Conservation (phyloP, 1,140 invertebrate species). For the Drosophila setifemur region DNA sequence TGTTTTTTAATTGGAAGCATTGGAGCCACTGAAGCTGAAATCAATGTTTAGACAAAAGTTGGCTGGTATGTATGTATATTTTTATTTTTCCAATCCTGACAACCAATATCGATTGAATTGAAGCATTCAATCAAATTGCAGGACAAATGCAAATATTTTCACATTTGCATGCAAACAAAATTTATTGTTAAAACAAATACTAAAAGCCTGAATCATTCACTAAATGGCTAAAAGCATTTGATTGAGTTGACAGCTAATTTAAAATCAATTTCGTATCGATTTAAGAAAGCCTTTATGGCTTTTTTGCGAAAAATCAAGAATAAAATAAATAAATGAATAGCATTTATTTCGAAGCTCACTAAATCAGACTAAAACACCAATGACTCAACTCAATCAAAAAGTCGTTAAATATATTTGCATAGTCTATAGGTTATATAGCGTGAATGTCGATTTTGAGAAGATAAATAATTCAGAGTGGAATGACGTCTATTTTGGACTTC, state of each 20-base stretch:
- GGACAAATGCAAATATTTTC: not conserved
- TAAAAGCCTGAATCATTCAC: not conserved
- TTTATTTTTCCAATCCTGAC: too few relatives aligned
- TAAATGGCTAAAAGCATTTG: slow-evolving; percentile 5
- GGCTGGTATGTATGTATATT: too few relatives aligned
- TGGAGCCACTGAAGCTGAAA: not conserved
- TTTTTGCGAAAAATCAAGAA: too few relatives aligned
- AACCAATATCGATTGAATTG: too few relatives aligned
- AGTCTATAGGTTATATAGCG: not conserved
- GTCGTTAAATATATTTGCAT: slow-evolving; percentile 26
- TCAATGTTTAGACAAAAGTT: not conserved
- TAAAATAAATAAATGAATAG: not conserved
- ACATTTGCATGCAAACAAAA: not conserved
- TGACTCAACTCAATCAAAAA: slow-evolving; percentile 27
- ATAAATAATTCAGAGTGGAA: not conserved
- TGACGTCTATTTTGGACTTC: too few relatives aligned
- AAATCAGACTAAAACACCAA: slow-evolving; percentile 4
- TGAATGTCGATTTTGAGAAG: slow-evolving; percentile 2
- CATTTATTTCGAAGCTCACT: slow-evolving; percentile 1
- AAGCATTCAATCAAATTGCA: not conserved
- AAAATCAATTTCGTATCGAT: slow-evolving; percentile 14
- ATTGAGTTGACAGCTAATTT: slow-evolving; percentile 21
- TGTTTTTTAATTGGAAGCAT: not conserved
- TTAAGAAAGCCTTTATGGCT: not conserved
- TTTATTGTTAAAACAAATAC: not conserved